These are phyloP conservation scores for Platycheirus rosarum DNA, from an alignment of 2,888 invertebrate genomes.

Conservation along the genomic window DNA sequence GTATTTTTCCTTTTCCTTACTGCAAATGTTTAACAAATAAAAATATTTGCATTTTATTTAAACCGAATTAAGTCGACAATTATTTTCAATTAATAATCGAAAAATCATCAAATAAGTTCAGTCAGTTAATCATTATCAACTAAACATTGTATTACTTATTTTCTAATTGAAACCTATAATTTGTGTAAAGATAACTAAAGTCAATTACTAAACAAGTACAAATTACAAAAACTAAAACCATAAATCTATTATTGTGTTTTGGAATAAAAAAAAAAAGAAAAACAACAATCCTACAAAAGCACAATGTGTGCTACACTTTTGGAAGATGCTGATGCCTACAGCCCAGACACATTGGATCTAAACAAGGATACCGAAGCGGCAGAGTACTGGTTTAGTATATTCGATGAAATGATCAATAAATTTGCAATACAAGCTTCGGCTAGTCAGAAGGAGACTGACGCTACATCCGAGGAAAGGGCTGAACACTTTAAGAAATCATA, in stretches of 20 bases:
- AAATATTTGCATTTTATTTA: constrained; percentile 42
- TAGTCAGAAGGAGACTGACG: constrained; percentile 88
- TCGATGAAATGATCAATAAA: constrained; percentile 92
- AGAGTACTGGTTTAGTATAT: constrained; percentile 95
- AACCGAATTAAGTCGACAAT: constrained; percentile 6
- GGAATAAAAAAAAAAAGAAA: constrained; percentile 73
- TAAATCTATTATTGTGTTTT: not conserved
- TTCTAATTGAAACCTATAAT: not conserved
- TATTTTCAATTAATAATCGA: constrained; percentile 30
- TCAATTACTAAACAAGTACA: constrained; percentile 68
- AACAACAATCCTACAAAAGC: constrained; percentile 78
- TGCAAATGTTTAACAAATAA: constrained; percentile 25
- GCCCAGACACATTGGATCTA: constrained; percentile 96
- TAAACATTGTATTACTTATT: not conserved
- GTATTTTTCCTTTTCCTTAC: constrained; percentile 48
- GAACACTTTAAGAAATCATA: constrained; percentile 92
- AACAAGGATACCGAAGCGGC: constrained; percentile 92
- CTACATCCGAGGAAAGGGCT: constrained; percentile 90
- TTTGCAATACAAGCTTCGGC: constrained; percentile 92
- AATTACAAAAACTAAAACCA: constrained; percentile 38
- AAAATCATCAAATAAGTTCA: not conserved
- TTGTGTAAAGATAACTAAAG: constrained; percentile 13
- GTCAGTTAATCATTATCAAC: not conserved
- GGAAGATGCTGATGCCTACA: constrained; percentile 90
- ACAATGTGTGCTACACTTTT: constrained; percentile 88